Evolutionary conservation across 2,797 vertebrate species (phyloP).

Genomic region (Eurystomus glaucurus): DNA sequence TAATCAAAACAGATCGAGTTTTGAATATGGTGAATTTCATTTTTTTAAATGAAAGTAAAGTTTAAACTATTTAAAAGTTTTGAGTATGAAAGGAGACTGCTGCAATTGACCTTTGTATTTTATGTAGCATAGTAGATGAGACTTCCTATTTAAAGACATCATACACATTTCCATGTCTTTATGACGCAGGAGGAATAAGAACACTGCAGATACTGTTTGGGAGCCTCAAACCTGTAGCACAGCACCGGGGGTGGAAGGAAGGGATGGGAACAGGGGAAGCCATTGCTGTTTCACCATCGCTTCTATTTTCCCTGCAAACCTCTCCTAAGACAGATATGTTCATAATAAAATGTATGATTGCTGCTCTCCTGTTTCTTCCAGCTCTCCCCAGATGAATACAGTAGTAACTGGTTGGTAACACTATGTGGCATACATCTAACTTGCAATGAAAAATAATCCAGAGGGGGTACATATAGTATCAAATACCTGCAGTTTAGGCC

Average conservation of each 20-base stretch:
- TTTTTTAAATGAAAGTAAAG: background rate
- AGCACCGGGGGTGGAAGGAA: background rate
- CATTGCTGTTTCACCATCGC: background rate
- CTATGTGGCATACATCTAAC: background rate
- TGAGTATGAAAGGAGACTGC: background rate
- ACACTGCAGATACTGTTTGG: background rate
- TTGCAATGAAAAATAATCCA: background rate
- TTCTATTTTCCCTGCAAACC: background rate
- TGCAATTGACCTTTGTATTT: background rate
- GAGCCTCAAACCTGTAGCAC: background rate
- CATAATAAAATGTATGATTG: fast-evolving
- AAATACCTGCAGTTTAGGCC: background rate
- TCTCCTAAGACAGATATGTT: background rate
- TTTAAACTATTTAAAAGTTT: background rate
- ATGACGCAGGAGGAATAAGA: background rate
- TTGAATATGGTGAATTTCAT: background rate
- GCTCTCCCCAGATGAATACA: background rate
- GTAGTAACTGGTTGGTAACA: background rate
- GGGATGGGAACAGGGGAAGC: background rate
- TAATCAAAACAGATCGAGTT: background rate
- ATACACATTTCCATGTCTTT: background rate
- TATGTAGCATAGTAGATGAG: background rate
- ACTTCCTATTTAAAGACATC: background rate
- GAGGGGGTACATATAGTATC: background rate
- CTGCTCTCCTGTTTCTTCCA: background rate